Evolutionary conservation across 2,797 vertebrate species (phyloP).

Genomic region (Rallus crepitans): DNA sequence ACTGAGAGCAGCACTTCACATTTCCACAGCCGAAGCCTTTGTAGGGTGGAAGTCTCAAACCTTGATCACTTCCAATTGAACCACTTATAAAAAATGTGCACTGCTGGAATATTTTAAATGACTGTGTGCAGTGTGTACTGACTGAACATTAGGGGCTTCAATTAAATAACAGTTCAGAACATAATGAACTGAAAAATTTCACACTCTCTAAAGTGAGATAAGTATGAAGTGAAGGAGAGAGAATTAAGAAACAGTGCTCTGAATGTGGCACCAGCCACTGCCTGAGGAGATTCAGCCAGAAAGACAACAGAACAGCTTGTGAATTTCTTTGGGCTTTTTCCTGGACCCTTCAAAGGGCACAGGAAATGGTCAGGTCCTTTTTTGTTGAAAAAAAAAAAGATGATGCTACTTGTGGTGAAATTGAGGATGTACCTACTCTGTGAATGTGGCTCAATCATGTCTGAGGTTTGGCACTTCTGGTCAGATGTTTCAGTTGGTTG

Average conservation of each 20-base stretch:
- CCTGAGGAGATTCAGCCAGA: slow-evolving; percentile 31
- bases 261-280: slow-evolving; percentile 27
- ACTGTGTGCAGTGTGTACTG: slow-evolving; percentile 68
- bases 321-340: background rate
- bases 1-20: slow-evolving; percentile 66
- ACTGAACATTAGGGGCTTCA: slow-evolving; percentile 68
- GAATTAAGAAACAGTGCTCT: slow-evolving; percentile 60
- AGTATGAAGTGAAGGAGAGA: slow-evolving; percentile 61
- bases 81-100: slow-evolving; percentile 70
- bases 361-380: background rate
- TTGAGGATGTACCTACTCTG: background rate
- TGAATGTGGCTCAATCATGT: background rate
- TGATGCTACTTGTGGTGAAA: background rate
- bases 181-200: slow-evolving; percentile 78
- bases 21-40: slow-evolving; percentile 68
- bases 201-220: slow-evolving; percentile 72
- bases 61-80: slow-evolving; percentile 71
- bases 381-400: background rate
- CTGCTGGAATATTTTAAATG: slow-evolving; percentile 75
- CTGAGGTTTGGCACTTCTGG: background rate
- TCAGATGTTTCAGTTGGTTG: background rate
- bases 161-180: slow-evolving; percentile 74
- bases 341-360: background rate
- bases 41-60: slow-evolving; percentile 65
- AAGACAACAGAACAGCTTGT: slow-evolving; percentile 24